These are phyloP conservation scores for Dicaeum eximium DNA, from an alignment of 2,113 vertebrate species.

Conservation along the genomic window DNA sequence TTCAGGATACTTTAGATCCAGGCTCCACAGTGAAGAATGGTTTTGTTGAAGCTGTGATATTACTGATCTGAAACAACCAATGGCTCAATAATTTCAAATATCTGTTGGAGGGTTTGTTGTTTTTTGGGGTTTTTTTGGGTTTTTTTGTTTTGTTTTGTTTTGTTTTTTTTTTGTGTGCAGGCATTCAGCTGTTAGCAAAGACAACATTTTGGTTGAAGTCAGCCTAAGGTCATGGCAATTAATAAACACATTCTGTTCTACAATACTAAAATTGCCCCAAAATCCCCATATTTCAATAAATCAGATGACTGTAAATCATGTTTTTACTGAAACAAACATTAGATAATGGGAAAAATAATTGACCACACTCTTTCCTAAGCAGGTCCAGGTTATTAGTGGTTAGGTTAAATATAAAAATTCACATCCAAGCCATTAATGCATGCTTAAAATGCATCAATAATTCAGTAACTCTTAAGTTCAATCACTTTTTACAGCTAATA, in stretches of 20 bases:
- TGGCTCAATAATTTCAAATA: not conserved
- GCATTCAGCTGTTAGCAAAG: not conserved
- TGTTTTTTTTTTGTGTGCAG: not conserved
- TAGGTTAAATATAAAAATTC: not conserved
- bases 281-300: not conserved
- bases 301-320: not conserved
- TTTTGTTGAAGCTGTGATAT: not conserved
- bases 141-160: too few relatives aligned
- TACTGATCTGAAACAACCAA: not conserved
- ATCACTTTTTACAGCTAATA: conserved; percentile 12
- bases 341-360: conserved; percentile 20
- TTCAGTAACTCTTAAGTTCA: conserved; percentile 1
- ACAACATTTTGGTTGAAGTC: not conserved
- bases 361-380: not conserved
- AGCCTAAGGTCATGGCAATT: not conserved
- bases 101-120: not conserved
- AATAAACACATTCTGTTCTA: not conserved
- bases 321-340: conserved; percentile 4
- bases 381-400: not conserved
- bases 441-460: conserved; percentile 1
- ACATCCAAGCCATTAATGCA: not conserved
- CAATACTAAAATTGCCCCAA: not conserved
- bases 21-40: not conserved
- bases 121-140: too few relatives aligned
- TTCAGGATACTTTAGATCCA: not conserved